phyloP scores from a whole-genome alignment of 2,797 vertebrate species.

The Hydrolagus colliei region DNA sequence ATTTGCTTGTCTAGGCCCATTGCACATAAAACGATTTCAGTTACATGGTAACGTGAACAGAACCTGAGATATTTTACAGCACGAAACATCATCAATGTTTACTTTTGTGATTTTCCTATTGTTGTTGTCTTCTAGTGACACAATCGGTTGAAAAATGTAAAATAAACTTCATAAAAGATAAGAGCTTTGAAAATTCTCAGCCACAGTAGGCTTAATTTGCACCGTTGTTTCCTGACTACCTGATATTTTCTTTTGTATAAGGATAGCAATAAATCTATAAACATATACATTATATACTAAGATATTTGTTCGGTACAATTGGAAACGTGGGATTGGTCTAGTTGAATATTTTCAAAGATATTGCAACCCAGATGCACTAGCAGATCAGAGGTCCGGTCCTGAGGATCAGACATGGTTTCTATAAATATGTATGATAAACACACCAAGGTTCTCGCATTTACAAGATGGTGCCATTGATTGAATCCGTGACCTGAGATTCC shows the following conservation, averaged over 20 bases:
- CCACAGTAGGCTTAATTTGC: not conserved
- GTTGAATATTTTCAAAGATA: slow-evolving; percentile 8
- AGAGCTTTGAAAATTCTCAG: not conserved
- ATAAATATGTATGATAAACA: slow-evolving; percentile 97
- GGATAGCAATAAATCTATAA: not conserved
- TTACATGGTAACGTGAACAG: not conserved
- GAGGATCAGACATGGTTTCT: slow-evolving; percentile 40
- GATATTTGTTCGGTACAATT: not conserved
- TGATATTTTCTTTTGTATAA: not conserved
- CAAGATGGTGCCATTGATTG: slow-evolving; percentile 95
- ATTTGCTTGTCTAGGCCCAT: not conserved
- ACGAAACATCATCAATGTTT: not conserved
- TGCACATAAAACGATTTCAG: not conserved
- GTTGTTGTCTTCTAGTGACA: not conserved
- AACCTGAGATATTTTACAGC: not conserved
- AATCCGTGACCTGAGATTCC: slow-evolving; percentile 91
- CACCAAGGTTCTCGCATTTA: slow-evolving; percentile 85
- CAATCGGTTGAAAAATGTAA: not conserved
- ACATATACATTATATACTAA: not conserved
- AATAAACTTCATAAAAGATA: not conserved
- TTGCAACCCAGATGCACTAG: not conserved
- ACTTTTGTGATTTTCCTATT: not conserved
- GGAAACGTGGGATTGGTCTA: not conserved
- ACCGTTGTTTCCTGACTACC: not conserved
- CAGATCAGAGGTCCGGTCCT: not conserved